A percentile compares a stretch with the other conserved stretches of the same genome.
Conservation (phyloP, 2,797 vertebrate species). For the Eulemur albifrons region DNA sequence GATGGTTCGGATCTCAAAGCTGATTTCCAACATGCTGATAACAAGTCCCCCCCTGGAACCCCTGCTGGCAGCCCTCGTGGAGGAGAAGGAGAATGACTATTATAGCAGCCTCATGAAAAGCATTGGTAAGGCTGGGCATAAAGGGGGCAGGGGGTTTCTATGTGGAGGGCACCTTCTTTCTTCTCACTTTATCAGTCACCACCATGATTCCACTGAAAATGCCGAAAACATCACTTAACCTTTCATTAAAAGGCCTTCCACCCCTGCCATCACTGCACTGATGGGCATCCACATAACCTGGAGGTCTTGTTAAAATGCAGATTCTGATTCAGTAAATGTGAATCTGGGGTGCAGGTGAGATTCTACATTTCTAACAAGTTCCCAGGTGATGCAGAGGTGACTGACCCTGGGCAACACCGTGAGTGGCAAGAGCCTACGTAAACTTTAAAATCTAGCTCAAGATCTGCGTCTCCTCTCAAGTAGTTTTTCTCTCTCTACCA, state of each 20-base stretch:
- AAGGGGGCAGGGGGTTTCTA: background rate
- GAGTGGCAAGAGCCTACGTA: background rate
- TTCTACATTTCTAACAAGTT: background rate
- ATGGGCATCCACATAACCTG: background rate
- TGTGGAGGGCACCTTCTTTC: background rate
- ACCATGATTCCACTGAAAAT: background rate
- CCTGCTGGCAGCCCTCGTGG: constrained; percentile 79
- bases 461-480: background rate
- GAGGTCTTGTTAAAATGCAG: background rate
- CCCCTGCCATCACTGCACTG: background rate
- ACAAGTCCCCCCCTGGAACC: constrained; percentile 72
- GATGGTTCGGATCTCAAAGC: constrained; percentile 85
- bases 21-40: constrained; percentile 80
- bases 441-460: background rate
- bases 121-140: constrained; percentile 87
- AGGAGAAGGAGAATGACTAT: constrained; percentile 89
- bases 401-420: background rate
- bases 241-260: background rate
- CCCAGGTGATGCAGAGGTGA: background rate
- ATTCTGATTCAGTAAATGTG: background rate
- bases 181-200: background rate
- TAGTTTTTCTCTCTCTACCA: background rate
- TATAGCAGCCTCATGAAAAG: constrained; percentile 87
- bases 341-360: background rate
- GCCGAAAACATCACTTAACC: background rate